Percentiles rank a stretch among this genome's conserved stretches.
These are phyloP conservation scores for Ericerus pela DNA, from an alignment of 1,140 invertebrate genomes.

Conservation along the genomic window DNA sequence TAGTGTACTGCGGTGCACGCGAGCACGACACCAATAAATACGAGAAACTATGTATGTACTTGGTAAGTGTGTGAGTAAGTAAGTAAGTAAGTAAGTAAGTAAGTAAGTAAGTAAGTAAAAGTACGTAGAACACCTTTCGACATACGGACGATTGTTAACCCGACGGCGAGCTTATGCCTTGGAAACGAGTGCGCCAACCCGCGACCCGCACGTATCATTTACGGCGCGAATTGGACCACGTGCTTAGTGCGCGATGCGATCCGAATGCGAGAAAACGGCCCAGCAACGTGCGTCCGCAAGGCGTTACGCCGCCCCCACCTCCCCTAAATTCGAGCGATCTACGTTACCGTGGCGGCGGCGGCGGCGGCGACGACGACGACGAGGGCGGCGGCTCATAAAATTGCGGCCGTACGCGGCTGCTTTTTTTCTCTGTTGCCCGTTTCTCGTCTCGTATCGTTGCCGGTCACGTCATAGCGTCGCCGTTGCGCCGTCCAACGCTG, in stretches of 20 bases:
- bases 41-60: too few relatives aligned
- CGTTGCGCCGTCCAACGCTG: neutral
- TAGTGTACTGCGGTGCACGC: too few relatives aligned
- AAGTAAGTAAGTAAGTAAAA: too few relatives aligned
- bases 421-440: constrained; percentile 15
- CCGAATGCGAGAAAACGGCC: neutral
- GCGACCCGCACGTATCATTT: too few relatives aligned
- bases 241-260: neutral
- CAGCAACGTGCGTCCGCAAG: neutral
- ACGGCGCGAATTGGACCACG: too few relatives aligned
- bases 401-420: constrained; percentile 15
- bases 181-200: too few relatives aligned
- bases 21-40: too few relatives aligned
- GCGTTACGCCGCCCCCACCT: neutral
- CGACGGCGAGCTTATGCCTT: too few relatives aligned
- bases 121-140: too few relatives aligned
- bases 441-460: neutral
- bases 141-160: too few relatives aligned
- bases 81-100: too few relatives aligned
- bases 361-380: constrained; percentile 12
- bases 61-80: too few relatives aligned
- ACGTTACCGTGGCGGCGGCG: neutral
- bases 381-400: constrained; percentile 14
- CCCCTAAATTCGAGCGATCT: neutral
- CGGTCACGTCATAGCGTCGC: constrained; percentile 3